These are phyloP conservation scores for Rattus norvegicus DNA, from an alignment of 2,113 vertebrate genomes.

Conservation along the genomic window GRCr8 NC_086029.1:39970501-39971000, in stretches of 20 bases:
- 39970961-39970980: not conserved
- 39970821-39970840: not conserved
- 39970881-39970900: slow-evolving; percentile 18
- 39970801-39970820: not conserved
- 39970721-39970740: slow-evolving; percentile 26
- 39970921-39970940: not conserved
- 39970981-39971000: not conserved
- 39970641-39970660: not conserved
- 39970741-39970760: not conserved
- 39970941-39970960: not conserved
- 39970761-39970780: not conserved
- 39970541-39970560: no score
- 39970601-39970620: not conserved
- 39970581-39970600: not conserved
- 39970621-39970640: not conserved
- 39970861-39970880: not conserved
- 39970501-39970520: no score
- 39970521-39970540: no score
- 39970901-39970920: not conserved
- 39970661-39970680: not conserved
- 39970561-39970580: no score
- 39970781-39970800: not conserved
- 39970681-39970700: not conserved
- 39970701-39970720: not conserved
- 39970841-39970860: not conserved